Evolutionary conservation across 2,113 vertebrate species (phyloP), one percentile per base, ranked within the genome.

Genomic region (Eptesicus fuscus): DNA sequence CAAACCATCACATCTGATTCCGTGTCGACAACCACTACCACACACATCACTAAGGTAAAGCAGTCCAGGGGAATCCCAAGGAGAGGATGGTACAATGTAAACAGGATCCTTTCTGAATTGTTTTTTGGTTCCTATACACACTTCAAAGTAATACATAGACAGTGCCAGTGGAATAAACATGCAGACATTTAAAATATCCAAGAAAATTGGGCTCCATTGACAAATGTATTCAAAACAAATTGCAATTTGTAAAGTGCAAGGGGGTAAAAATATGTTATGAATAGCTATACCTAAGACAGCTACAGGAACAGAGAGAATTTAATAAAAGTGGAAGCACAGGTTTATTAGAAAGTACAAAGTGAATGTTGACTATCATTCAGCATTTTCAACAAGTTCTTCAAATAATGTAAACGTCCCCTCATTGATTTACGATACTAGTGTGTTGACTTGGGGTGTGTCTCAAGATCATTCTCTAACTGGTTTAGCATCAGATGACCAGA

Each of bases 1-100:
- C 99, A 99, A 98, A 99, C 99, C 93, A 99, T 99, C 99, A 99
- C 99, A 74, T 99, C 99, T 25, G 99, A 99, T 97, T 99, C 99
- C 22, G 95, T 99, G 97, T 99, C 99, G 61, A 99, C 99, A 59
- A 99, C 99, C 4, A 99, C 99, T 61, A 99, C 99, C 88, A 99
- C 99, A 97, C 99, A 99, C 98, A 99, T 99, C 96, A 99, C 99
- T 96, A 99, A 99, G 99, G 99, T 99, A 99, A 98, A 91, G 88
- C 74, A 28, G 13, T n/a, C 63, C 14, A 32, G 40, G 86, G 86
- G 44, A 63, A 20, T 37, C n/a, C 73, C 70, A 32, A 32, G 76
- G 51, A 63, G 40, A 85, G 35, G 32, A 35, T 9, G 74, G 82
- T 56, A 40, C 95, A 40, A 83, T 44, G 35, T 61, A 87, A 65